phyloP scores from a whole-genome alignment of 2,888 invertebrate species.

The Lithophane ornitopus region DNA sequence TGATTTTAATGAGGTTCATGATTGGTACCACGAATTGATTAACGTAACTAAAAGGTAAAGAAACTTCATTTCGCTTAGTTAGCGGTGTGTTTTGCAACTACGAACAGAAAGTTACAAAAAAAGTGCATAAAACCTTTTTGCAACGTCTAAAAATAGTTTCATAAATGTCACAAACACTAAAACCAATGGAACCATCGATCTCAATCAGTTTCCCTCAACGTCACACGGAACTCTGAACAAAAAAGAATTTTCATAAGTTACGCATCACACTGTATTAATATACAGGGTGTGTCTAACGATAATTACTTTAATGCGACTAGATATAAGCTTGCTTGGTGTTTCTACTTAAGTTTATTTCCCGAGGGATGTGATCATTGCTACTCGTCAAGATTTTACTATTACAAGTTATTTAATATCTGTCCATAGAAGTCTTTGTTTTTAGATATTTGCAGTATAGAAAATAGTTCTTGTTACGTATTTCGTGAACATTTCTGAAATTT shows the following conservation, averaged over 20 bases:
- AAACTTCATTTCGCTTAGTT: background rate
- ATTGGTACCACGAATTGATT: background rate
- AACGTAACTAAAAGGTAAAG: background rate
- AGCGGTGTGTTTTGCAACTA: background rate
- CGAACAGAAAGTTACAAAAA: background rate
- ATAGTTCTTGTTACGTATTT: background rate
- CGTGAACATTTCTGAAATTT: background rate
- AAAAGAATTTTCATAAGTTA: constrained; percentile 51
- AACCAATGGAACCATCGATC: constrained; percentile 15
- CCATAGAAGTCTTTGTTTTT: constrained; percentile 21
- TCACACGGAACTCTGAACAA: constrained; percentile 34
- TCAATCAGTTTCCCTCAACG: constrained; percentile 25
- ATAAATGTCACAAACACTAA: background rate
- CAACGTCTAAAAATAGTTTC: background rate
- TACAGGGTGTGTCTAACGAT: constrained; percentile 82
- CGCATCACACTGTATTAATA: constrained; percentile 64
- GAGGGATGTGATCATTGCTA: constrained; percentile 73
- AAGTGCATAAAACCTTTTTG: background rate
- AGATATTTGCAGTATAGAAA: background rate
- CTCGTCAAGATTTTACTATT: constrained; percentile 77
- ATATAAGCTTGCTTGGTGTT: constrained; percentile 64
- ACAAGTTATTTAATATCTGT: constrained; percentile 52
- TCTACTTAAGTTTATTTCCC: constrained; percentile 77
- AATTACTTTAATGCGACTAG: constrained; percentile 81
- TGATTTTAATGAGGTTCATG: constrained; percentile 22